phyloP scores from a whole-genome alignment of 2,797 vertebrate genomes.

The Mastacembelus armatus region DNA sequence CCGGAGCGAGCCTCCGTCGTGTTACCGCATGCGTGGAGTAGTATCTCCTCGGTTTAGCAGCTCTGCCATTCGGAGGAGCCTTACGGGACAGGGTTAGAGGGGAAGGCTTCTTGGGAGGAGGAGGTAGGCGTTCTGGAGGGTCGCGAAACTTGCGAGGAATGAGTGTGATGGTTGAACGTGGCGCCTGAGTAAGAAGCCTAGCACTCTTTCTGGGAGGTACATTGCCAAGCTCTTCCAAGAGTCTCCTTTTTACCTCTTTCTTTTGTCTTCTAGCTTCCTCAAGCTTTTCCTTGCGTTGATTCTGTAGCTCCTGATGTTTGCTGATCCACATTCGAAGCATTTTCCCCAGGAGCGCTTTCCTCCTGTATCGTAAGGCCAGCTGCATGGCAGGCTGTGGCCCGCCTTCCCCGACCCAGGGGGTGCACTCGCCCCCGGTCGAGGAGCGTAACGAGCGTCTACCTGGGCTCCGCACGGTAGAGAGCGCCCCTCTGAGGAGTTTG shows the following conservation, averaged over 20 bases:
- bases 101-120: conserved; percentile 73
- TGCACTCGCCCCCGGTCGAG: conserved; percentile 77
- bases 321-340: conserved; percentile 87
- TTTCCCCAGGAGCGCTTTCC: conserved; percentile 89
- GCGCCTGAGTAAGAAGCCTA: conserved; percentile 90
- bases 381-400: conserved; percentile 89
- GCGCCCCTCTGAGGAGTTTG: conserved; percentile 93
- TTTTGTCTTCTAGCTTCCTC: conserved; percentile 89
- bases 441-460: conserved; percentile 92
- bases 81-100: conserved; percentile 75
- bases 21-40: conserved; percentile 85
- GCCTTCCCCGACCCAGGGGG: conserved; percentile 76
- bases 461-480: conserved; percentile 89
- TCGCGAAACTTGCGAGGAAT: conserved; percentile 91
- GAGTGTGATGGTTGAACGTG: conserved; percentile 84
- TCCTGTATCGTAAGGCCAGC: conserved; percentile 90
- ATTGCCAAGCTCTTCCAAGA: conserved; percentile 92
- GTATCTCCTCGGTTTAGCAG: conserved; percentile 84
- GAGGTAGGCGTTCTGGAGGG: conserved; percentile 83
- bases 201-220: conserved; percentile 96
- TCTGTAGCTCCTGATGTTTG: conserved; percentile 85
- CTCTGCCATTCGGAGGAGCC: conserved; percentile 73
- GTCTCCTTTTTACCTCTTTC: conserved; percentile 91
- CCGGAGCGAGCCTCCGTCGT: conserved; percentile 88
- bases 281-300: conserved; percentile 84